A percentile compares a stretch with the other conserved stretches of the same genome.
Evolutionary conservation across 1,140 invertebrate genomes (phyloP).

Genomic region (Latrodectus geometricus): DNA sequence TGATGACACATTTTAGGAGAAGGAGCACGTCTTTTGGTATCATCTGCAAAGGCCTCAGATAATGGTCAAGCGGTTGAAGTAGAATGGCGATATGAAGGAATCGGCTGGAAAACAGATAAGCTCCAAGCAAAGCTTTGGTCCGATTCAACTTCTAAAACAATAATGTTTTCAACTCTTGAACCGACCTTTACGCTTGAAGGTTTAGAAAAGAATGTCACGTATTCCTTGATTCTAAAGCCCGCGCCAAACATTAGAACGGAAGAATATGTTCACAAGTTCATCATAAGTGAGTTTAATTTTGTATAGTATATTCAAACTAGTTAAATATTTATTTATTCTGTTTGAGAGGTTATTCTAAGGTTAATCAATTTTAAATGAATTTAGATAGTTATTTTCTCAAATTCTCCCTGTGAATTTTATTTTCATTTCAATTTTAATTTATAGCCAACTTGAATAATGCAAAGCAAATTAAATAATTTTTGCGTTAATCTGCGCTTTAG

Average conservation of each 20-base stretch:
- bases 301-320: too few species aligned
- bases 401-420: too few species aligned
- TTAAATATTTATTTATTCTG: too few species aligned
- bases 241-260: slow-evolving; percentile 47
- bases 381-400: too few species aligned
- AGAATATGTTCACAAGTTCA: slow-evolving; percentile 20
- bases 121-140: slow-evolving; percentile 32
- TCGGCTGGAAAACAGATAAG: slow-evolving; percentile 50
- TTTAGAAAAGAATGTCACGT: slow-evolving; percentile 7
- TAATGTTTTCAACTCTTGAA: neutral
- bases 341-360: too few species aligned
- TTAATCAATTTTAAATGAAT: too few species aligned
- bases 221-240: slow-evolving; percentile 27
- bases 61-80: slow-evolving; percentile 12
- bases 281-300: slow-evolving; percentile 35
- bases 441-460: too few species aligned
- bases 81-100: slow-evolving; percentile 28
- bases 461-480: too few species aligned
- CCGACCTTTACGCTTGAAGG: neutral
- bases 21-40: slow-evolving; percentile 24
- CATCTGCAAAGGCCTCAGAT: neutral
- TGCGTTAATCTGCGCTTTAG: too few species aligned
- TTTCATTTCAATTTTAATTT: too few species aligned
- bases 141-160: neutral
- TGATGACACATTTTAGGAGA: slow-evolving; percentile 15